phyloP scores from a whole-genome alignment of 2,797 vertebrate species.

The Falco berigora region DNA sequence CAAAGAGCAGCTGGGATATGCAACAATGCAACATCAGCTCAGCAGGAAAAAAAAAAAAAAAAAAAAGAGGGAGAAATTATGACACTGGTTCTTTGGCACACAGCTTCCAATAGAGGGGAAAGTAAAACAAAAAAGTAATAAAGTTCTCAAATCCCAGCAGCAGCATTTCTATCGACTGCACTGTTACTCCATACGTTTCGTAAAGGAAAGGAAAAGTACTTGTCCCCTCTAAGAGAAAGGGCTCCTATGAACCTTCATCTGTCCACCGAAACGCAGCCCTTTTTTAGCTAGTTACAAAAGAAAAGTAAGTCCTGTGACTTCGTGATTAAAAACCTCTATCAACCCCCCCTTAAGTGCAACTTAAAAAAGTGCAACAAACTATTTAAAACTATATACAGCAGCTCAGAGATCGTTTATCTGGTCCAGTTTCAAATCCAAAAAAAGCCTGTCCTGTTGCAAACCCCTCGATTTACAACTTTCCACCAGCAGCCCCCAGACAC shows the following conservation, averaged over 20 bases:
- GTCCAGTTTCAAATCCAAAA: slow-evolving; percentile 80
- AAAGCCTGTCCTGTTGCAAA: slow-evolving; percentile 71
- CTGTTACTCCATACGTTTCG: slow-evolving; percentile 69
- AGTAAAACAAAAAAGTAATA: slow-evolving; percentile 67
- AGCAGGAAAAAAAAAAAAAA: slow-evolving; percentile 73
- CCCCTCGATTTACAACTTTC: slow-evolving; percentile 74
- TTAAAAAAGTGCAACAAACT: slow-evolving; percentile 95
- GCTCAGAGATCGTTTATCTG: slow-evolving; percentile 77
- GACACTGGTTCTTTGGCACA: slow-evolving; percentile 95
- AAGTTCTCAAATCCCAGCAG: slow-evolving; percentile 83
- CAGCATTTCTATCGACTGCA: slow-evolving; percentile 81
- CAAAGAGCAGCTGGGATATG: slow-evolving; percentile 95
- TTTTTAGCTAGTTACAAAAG: slow-evolving; percentile 85
- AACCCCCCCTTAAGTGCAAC: slow-evolving; percentile 93
- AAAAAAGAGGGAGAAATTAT: slow-evolving; percentile 56
- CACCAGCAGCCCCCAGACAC: slow-evolving; percentile 83
- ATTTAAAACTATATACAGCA: slow-evolving; percentile 89
- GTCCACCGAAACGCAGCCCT: slow-evolving; percentile 73
- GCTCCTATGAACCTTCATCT: slow-evolving; percentile 73
- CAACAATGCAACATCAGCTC: slow-evolving; percentile 85
- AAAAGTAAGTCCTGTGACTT: slow-evolving; percentile 77
- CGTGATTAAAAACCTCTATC: slow-evolving; percentile 96
- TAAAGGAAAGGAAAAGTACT: slow-evolving; percentile 50
- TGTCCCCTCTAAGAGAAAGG: slow-evolving; percentile 74
- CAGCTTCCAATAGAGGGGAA: slow-evolving; percentile 84